Conservation (phyloP, 2,113 vertebrate species). For the Uropsilus gracilis region DNA sequence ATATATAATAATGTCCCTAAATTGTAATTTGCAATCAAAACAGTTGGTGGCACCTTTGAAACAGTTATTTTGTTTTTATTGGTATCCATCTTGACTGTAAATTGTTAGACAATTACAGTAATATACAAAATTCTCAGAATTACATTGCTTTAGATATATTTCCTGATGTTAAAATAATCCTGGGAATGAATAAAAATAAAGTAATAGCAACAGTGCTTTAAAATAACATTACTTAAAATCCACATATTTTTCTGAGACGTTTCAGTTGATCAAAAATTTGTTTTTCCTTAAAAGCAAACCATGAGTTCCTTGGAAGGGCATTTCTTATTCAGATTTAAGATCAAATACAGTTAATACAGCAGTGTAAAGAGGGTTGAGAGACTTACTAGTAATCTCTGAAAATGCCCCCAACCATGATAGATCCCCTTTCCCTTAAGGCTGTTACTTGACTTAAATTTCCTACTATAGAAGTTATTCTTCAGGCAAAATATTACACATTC, state of each 20-base stretch:
- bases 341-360: background rate
- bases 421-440: background rate
- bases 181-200: background rate
- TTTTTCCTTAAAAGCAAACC: slow-evolving; percentile 23
- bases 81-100: slow-evolving; percentile 64
- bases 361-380: background rate
- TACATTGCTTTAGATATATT: slow-evolving; percentile 3
- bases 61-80: slow-evolving; percentile 82
- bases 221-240: background rate
- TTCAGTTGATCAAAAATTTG: slow-evolving; percentile 5
- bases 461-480: background rate
- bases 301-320: background rate
- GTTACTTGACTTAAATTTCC: background rate
- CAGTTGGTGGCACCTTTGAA: slow-evolving; percentile 89
- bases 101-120: slow-evolving; percentile 65
- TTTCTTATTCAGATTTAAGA: background rate
- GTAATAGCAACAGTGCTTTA: background rate
- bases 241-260: background rate
- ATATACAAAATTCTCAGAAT: slow-evolving; percentile 61
- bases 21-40: slow-evolving; percentile 87
- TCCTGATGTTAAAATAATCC: background rate
- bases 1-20: slow-evolving; percentile 56
- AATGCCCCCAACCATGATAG: background rate
- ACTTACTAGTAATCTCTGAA: background rate
- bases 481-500: slow-evolving; percentile 1